These are phyloP conservation scores for Ditylenchus weischeri DNA, from an alignment of 2,888 invertebrate genomes.

Conservation along the genomic window DNA sequence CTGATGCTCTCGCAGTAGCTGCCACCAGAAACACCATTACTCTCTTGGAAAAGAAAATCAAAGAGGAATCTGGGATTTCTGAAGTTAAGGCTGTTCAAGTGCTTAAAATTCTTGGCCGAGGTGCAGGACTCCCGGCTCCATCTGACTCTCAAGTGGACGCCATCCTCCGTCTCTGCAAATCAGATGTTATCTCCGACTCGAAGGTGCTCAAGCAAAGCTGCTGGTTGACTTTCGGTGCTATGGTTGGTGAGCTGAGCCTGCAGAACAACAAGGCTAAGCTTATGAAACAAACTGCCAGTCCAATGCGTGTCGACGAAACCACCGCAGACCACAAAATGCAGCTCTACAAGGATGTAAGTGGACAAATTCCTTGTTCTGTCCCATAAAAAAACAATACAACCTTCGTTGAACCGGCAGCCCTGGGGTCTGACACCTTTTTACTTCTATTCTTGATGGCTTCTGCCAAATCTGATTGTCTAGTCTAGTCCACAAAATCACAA, in stretches of 20 bases:
- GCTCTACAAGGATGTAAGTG: constrained; percentile 32
- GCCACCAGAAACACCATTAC: constrained; percentile 37
- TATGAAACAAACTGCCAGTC: constrained; percentile 25
- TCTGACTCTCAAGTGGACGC: constrained; percentile 24
- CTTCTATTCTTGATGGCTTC: no score
- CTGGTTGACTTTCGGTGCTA: constrained; percentile 21
- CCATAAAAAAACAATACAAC: no score
- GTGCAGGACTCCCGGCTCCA: constrained; percentile 22
- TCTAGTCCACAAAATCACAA: no score
- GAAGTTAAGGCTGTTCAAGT: constrained; percentile 17
- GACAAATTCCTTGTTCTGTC: no score
- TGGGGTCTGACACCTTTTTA: no score
- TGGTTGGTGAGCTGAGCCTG: constrained; percentile 41
- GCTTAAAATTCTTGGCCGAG: constrained; percentile 16
- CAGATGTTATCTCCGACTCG: constrained; percentile 24
- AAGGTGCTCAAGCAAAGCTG: constrained; percentile 35
- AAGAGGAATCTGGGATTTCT: constrained; percentile 8
- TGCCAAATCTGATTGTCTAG: no score
- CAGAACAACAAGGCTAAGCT: constrained; percentile 21
- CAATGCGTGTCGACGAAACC: constrained; percentile 5
- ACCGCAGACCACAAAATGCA: constrained; percentile 40
- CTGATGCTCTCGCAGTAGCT: constrained; percentile 34
- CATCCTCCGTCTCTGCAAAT: constrained; percentile 30
- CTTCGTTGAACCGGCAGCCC: no score
- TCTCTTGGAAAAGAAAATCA: constrained; percentile 39